These are phyloP conservation scores for Matsumurasca onukii DNA, from an alignment of 1,140 invertebrate genomes.

Conservation along the genomic window DNA sequence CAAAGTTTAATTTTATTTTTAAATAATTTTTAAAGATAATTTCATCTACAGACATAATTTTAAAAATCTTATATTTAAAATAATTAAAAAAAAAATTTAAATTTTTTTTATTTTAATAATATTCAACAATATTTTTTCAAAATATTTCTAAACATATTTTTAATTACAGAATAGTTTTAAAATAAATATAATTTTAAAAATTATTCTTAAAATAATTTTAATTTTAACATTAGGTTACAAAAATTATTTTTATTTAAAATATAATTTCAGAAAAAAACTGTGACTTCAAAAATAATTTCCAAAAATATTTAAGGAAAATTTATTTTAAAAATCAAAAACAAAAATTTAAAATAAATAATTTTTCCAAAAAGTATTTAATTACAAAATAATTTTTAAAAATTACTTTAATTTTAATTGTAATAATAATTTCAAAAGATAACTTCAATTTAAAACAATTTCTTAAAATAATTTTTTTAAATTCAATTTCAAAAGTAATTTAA, in stretches of 20 bases:
- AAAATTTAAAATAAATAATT: background rate
- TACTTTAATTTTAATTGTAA: background rate
- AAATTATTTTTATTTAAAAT: background rate
- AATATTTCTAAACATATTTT: background rate
- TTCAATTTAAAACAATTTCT: too few relatives aligned
- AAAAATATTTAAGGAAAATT: background rate
- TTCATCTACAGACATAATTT: too few relatives aligned
- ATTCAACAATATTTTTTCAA: background rate
- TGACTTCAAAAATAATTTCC: background rate
- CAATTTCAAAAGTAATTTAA: too few relatives aligned
- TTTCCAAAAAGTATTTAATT: slow-evolving; percentile 37
- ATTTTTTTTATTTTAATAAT: background rate
- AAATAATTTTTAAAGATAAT: too few relatives aligned
- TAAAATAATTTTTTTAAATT: too few relatives aligned
- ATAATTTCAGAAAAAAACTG: background rate
- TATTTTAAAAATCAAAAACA: background rate
- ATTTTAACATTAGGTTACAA: background rate
- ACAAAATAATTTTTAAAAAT: slow-evolving; percentile 38
- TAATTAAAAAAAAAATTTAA: background rate
- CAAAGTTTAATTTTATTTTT: too few relatives aligned
- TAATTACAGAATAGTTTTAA: background rate
- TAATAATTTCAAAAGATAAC: background rate
- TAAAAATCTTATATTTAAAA: too few relatives aligned
- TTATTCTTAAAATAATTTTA: background rate
- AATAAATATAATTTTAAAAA: background rate